Evolutionary conservation across 2,888 invertebrate species (phyloP).

Genomic region (Lepidochrysops patricia): DNA sequence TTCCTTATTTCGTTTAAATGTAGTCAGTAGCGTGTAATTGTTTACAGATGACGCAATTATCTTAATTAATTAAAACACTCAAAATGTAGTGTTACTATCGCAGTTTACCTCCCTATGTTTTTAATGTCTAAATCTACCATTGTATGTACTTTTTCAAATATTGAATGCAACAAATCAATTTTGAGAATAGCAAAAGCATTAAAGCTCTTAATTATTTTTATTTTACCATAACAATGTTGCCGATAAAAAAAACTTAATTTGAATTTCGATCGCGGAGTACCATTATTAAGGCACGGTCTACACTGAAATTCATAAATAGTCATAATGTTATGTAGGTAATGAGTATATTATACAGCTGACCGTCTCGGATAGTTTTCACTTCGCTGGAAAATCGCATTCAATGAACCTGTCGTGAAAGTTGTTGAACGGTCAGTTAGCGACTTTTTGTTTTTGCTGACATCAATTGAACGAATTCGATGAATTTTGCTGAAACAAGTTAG

Average conservation of each 20-base stretch:
- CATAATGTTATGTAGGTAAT: too few relatives aligned
- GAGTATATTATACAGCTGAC: constrained; percentile 20
- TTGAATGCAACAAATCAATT: too few relatives aligned
- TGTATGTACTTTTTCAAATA: too few relatives aligned
- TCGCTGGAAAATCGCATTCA: constrained; percentile 47
- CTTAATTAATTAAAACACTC: not conserved
- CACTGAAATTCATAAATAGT: constrained; percentile 13
- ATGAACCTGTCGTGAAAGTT: constrained; percentile 42
- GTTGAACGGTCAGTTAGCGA: constrained; percentile 25
- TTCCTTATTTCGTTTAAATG: not conserved
- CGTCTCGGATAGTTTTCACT: constrained; percentile 36
- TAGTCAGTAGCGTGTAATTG: not conserved
- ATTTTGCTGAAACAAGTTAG: too few relatives aligned
- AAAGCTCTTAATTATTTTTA: too few relatives aligned
- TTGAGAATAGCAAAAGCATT: too few relatives aligned
- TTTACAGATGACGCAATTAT: constrained; percentile 1
- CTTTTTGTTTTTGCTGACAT: constrained; percentile 15
- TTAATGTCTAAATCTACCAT: too few relatives aligned
- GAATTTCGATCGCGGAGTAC: too few relatives aligned
- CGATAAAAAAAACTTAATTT: too few relatives aligned
- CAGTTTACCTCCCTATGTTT: too few relatives aligned
- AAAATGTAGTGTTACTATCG: not conserved
- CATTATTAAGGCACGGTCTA: not conserved
- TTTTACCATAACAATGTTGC: too few relatives aligned
- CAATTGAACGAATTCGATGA: too few relatives aligned